Evolutionary conservation across 2,113 vertebrate genomes (phyloP).

Genomic region (Chionomys nivalis): DNA sequence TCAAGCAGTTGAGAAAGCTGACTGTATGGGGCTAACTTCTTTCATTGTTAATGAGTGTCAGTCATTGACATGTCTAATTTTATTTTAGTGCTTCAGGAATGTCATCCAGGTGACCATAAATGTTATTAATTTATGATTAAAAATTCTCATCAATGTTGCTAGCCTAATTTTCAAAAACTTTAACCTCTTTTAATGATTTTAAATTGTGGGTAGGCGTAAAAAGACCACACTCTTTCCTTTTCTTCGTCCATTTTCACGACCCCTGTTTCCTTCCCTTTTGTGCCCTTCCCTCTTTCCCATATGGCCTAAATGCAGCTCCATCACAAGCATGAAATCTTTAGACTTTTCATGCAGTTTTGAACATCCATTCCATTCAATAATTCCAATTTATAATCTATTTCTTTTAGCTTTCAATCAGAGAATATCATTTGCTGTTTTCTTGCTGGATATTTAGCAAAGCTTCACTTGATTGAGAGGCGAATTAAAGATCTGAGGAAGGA

Average conservation of each 20-base stretch:
- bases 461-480: neutral
- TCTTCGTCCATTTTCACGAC: neutral
- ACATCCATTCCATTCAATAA: neutral
- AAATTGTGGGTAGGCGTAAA: neutral
- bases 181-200: neutral
- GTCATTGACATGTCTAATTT: neutral
- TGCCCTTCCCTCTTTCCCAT: neutral
- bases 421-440: neutral
- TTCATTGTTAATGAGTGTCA: neutral
- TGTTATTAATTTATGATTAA: neutral
- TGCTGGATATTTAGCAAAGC: neutral
- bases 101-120: neutral
- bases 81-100: neutral
- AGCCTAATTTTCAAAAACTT: neutral
- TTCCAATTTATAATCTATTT: neutral
- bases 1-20: neutral
- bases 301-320: neutral
- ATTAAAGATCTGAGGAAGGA: neutral
- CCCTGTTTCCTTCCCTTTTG: neutral
- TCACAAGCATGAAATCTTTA: neutral
- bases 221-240: neutral
- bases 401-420: neutral
- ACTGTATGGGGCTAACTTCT: neutral
- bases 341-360: neutral
- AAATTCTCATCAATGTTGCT: neutral